Percentiles rank a stretch among this genome's conserved stretches.
phyloP scores from a whole-genome alignment of 2,113 vertebrate genomes.

The Phylloscopus trochilus region DNA sequence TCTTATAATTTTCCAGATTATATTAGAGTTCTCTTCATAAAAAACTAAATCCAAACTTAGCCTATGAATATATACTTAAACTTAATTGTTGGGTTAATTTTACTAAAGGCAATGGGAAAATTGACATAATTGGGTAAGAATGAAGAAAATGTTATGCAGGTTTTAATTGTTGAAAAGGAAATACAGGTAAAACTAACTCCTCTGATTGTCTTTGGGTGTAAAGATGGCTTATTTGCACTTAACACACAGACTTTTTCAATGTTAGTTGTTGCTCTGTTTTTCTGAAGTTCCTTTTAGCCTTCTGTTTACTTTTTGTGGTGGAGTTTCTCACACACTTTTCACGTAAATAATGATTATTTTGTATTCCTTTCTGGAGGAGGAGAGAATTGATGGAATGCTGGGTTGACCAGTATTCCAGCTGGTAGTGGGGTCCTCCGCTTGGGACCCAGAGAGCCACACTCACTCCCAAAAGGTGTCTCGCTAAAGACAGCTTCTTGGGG shows the following conservation, averaged over 20 bases:
- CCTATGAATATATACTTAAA: background rate
- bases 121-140: background rate
- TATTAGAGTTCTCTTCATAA: background rate
- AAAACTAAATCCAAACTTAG: background rate
- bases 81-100: background rate
- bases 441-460: too few species aligned
- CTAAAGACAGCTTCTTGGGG: too few species aligned
- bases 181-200: background rate
- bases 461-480: too few species aligned
- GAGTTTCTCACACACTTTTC: too few species aligned
- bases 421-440: too few species aligned
- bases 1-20: background rate
- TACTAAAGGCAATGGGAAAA: background rate
- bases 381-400: too few species aligned
- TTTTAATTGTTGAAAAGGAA: background rate
- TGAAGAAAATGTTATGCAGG: background rate
- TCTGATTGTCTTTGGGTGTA: rapidly evolving
- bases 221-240: background rate
- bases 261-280: too few species aligned
- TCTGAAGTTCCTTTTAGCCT: too few species aligned
- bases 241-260: background rate
- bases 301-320: too few species aligned
- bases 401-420: too few species aligned
- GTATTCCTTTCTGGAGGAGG: too few species aligned
- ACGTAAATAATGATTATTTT: too few species aligned